Percentiles rank a stretch among this genome's conserved stretches.
These are phyloP conservation scores for Luidia sarsii DNA, from an alignment of 53 echinoderm and acorn worm species.

Conservation along the genomic window DNA sequence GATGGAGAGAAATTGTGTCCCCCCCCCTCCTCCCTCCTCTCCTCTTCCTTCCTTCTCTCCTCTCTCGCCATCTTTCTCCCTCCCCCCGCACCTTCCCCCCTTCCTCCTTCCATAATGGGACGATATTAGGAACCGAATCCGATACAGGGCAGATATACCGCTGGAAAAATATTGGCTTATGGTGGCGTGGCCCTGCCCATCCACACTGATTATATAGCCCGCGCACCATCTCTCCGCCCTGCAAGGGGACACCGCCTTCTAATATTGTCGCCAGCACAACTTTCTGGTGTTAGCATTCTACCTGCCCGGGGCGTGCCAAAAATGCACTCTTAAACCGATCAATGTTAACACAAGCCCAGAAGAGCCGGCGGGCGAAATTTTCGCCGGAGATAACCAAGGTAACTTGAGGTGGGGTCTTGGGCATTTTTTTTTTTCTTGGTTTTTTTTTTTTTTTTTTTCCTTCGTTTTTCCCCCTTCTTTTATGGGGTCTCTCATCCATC, in stretches of 20 bases:
- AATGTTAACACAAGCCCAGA: constrained; percentile 51
- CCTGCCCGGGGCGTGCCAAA: constrained; percentile 37
- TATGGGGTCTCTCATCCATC: too few species aligned
- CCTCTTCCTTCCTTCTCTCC: too few species aligned
- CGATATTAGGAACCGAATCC: constrained; percentile 28
- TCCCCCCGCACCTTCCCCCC: too few species aligned
- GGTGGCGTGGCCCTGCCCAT: constrained; percentile 33
- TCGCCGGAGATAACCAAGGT: constrained; percentile 28
- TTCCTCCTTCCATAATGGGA: constrained; percentile 33
- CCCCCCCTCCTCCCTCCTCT: too few species aligned
- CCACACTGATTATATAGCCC: constrained; percentile 31
- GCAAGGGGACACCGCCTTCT: constrained; percentile 46
- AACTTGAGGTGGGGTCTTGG: constrained; percentile 34
- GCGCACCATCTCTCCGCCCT: constrained; percentile 24
- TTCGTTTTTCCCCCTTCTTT: too few species aligned
- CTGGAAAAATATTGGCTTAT: constrained; percentile 57
- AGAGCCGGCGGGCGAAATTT: constrained; percentile 31
- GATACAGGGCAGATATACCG: constrained; percentile 50
- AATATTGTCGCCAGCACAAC: constrained; percentile 41
- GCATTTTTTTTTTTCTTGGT: constrained; percentile 11
- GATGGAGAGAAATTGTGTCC: constrained; percentile 23
- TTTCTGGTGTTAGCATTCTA: constrained; percentile 44
- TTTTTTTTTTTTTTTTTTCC: too few species aligned
- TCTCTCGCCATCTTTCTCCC: too few species aligned
- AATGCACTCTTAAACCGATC: constrained; percentile 57